Base-by-base conservation (phyloP, 2,113 vertebrate genomes). In the Heterotis niloticus region DNA sequence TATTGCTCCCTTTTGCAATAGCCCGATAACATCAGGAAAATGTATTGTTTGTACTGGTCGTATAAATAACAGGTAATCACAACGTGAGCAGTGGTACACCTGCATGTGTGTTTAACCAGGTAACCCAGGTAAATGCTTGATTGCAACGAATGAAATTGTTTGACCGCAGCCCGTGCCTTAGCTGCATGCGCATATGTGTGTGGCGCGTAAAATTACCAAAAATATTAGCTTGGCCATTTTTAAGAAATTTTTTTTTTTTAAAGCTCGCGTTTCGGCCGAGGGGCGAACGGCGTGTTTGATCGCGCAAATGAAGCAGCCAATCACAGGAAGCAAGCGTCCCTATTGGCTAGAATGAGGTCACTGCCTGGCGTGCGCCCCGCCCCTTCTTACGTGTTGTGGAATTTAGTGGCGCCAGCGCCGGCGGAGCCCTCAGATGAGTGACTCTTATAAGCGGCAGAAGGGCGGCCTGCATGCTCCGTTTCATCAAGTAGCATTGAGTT, bases 401-500 rank as follows among this genome's bases (percentile, higher is more conserved):
- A 93, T 93, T 93, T 93, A 93, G 94, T 96, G 95, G 96, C 96
- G 95, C 95, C 96, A 95, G 95, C 81, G 91, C 91, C 94, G 91
- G 92, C 93, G 93, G 94, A 93, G 92, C 87, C 73, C 51, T 87
- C 89, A 82, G 86, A 89, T 89, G 87, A 90, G 87, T 91, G 88
- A 90, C 90, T 90, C 90, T 92, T 91, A 89, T 85, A 86, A 79
- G 78, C 84, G 4, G 10, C 24, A 20, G 10, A 62, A 34, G 12
- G 44, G 20, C 26, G 70, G 23, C 29, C 62, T 44, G 29, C 59
- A 34, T 14, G 11, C 56, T 18, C 10, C 20, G 4, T 26, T 34
- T 62, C 62, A 64, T 64, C 23, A 75, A 28, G 26, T 60, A 24
- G 71, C 71, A 62, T 59, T 62, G 17, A 56, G 23, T 16, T 24